Evolutionary conservation across 2,113 vertebrate genomes (phyloP).

Genomic region (Ochotona princeps): DNA sequence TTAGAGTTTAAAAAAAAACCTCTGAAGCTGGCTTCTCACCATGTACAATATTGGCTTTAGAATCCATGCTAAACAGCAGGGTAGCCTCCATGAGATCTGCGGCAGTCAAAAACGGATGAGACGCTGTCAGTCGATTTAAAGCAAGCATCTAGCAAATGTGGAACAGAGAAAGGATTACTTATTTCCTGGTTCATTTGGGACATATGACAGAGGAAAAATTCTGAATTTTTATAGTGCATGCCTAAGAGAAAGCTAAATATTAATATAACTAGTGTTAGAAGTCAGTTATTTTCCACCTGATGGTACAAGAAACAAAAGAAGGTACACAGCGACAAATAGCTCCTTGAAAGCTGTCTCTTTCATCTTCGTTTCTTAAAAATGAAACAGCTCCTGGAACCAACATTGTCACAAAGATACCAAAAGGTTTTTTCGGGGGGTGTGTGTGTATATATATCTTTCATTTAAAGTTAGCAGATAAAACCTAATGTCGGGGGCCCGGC

Average conservation of each 20-base stretch:
- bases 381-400: not conserved
- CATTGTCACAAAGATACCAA: not conserved
- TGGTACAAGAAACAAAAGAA: not conserved
- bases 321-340: not conserved
- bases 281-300: not conserved
- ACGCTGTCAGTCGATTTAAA: conserved; percentile 84
- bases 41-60: conserved; percentile 94
- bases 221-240: not conserved
- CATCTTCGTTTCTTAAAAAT: not conserved
- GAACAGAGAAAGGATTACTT: conserved; percentile 29
- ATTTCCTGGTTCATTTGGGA: conserved; percentile 26
- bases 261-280: not conserved
- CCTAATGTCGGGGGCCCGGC: too few relatives aligned
- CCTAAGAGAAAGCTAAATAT: not conserved
- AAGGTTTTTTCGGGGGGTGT: not conserved
- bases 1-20: conserved; percentile 80
- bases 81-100: conserved; percentile 92
- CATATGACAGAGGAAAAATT: conserved; percentile 4
- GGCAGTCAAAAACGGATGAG: conserved; percentile 86
- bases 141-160: conserved; percentile 88
- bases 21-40: conserved; percentile 85
- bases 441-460: not conserved
- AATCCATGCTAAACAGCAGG: conserved; percentile 87
- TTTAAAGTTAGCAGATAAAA: not conserved
- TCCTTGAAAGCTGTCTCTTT: not conserved